A percentile compares a stretch with the other conserved stretches of the same genome.
phyloP scores from a whole-genome alignment of 2,888 invertebrate species.

The Clitarchus hookeri region DNA sequence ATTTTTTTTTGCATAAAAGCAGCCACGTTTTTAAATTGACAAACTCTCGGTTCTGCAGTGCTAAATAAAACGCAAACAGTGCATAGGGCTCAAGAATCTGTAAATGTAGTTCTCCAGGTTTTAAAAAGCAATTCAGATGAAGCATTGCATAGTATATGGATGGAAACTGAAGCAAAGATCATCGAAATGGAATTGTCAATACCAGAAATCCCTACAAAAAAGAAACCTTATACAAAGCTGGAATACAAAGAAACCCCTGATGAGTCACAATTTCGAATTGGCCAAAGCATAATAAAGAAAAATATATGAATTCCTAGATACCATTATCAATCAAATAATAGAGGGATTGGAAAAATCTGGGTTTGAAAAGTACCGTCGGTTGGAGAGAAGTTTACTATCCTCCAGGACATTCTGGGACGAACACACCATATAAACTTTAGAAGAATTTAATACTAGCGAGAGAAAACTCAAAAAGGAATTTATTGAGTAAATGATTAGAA shows the following conservation, averaged over 20 bases:
- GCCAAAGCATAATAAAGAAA: neutral
- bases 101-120: too few species aligned
- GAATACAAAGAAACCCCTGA: neutral
- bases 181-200: neutral
- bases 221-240: neutral
- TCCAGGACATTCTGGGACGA: neutral
- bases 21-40: too few species aligned
- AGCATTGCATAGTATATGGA: too few species aligned
- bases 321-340: neutral
- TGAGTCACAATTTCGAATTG: neutral
- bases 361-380: neutral
- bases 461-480: neutral
- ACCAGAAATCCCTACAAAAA: neutral
- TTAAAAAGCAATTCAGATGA: too few species aligned
- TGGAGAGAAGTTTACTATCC: neutral
- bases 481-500: neutral
- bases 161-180: too few species aligned
- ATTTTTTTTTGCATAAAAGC: too few species aligned
- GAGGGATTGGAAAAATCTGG: neutral
- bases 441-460: neutral
- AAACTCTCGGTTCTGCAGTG: too few species aligned
- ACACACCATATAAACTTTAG: neutral
- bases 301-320: neutral
- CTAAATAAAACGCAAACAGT: too few species aligned
- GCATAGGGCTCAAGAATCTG: too few species aligned